Conservation (phyloP, 2,797 vertebrate genomes). For the Pseudochromis fuscus region DNA sequence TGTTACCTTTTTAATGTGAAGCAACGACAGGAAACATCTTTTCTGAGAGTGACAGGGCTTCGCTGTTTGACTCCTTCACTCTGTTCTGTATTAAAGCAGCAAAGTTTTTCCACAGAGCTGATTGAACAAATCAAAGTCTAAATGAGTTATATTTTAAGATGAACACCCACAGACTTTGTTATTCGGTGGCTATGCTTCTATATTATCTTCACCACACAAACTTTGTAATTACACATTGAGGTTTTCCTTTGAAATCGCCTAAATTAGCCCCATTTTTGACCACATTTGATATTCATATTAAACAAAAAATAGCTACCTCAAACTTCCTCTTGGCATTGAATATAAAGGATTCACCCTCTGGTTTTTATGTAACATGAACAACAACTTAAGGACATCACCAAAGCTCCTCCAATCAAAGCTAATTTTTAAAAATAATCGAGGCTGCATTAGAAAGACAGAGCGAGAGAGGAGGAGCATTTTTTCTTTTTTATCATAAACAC, state of each 20-base stretch:
- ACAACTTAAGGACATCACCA: slow-evolving; percentile 44
- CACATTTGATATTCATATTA: slow-evolving; percentile 38
- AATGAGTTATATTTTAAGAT: slow-evolving; percentile 37
- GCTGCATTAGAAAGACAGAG: slow-evolving; percentile 42
- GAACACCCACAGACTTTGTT: slow-evolving; percentile 13
- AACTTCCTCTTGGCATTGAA: slow-evolving; percentile 25
- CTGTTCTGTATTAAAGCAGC: slow-evolving; percentile 9
- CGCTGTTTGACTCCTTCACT: neutral
- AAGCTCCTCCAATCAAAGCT: slow-evolving; percentile 29
- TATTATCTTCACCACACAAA: slow-evolving; percentile 3
- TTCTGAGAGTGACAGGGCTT: slow-evolving; percentile 8
- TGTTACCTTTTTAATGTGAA: slow-evolving; percentile 9
- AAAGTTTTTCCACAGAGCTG: neutral
- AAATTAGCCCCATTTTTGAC: slow-evolving; percentile 24
- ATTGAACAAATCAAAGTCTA: slow-evolving; percentile 2
- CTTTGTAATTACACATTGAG: slow-evolving; percentile 38
- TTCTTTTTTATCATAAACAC: slow-evolving; percentile 25
- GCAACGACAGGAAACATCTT: slow-evolving; percentile 13
- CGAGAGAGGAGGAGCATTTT: slow-evolving; percentile 21
- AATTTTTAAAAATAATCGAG: slow-evolving; percentile 53
- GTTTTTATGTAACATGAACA: slow-evolving; percentile 70
- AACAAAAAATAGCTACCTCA: slow-evolving; percentile 20
- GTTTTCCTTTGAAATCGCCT: slow-evolving; percentile 30
- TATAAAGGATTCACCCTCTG: slow-evolving; percentile 70
- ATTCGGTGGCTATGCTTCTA: neutral